Percentiles rank a stretch among this genome's conserved stretches.
Evolutionary conservation across 2,888 invertebrate genomes (phyloP).

Genomic region (Drosophila fungiperda): DNA sequence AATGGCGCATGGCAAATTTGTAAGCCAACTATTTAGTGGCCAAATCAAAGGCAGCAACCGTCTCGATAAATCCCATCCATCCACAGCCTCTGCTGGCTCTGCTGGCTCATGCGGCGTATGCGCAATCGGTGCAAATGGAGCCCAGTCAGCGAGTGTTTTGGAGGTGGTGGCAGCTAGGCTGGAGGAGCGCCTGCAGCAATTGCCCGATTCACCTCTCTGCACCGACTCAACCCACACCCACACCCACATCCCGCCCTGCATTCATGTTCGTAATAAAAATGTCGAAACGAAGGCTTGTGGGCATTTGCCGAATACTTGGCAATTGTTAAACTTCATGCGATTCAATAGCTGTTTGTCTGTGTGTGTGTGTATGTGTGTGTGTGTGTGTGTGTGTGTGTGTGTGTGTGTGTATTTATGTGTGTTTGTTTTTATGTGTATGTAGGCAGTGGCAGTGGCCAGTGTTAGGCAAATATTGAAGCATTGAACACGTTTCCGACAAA

Average conservation of each 20-base stretch:
- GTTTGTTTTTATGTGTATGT: constrained; percentile 14
- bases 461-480: constrained; percentile 74
- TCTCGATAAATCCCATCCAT: constrained; percentile 51
- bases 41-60: constrained; percentile 62
- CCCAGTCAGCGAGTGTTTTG: not conserved
- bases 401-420: constrained; percentile 12
- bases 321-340: constrained; percentile 61
- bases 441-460: constrained; percentile 47
- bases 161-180: not conserved
- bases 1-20: constrained; percentile 70
- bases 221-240: no score
- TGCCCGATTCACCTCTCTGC: constrained; percentile 14
- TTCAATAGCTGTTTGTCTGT: constrained; percentile 55
- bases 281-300: constrained; percentile 73
- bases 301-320: constrained; percentile 65
- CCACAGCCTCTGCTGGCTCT: constrained; percentile 17
- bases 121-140: constrained; percentile 61
- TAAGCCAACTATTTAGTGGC: constrained; percentile 76
- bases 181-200: constrained; percentile 33
- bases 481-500: constrained; percentile 75
- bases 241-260: not conserved
- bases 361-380: constrained; percentile 12
- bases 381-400: constrained; percentile 16
- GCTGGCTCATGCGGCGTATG: constrained; percentile 64
- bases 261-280: constrained; percentile 61